Evolutionary conservation across 2,113 vertebrate genomes (phyloP), one percentile per base, ranked within the genome.

Genomic region (Tylochromis polylepis): DNA sequence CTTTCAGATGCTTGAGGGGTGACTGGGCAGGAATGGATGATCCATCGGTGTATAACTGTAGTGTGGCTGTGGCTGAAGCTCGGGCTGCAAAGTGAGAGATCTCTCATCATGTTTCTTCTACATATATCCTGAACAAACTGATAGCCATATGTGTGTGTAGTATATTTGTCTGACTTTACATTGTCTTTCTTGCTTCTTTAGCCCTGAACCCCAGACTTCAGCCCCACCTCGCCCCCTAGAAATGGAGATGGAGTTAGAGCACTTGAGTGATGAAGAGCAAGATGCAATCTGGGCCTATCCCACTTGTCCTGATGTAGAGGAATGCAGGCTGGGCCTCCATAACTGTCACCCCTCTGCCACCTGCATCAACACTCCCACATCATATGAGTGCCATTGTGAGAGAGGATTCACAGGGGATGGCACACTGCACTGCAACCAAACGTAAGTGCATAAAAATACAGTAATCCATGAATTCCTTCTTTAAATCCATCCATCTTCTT

Each of bases 361-460:
- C 36, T 99, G 98, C 88, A 95, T 97, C 83, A 98, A 99, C 95
- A 99, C 98, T 0, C 97, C 96, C 10, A 97, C 97, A n/a, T 97
- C 97, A n/a, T 98, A 97, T 0, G 97, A 98, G 89, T 99, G 98
- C 87, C 97, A 97, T 87, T 99, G 98, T 88, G 96, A 97, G 85
- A 96, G 97, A 8, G 98, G 98, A 83, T 99, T 97, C 91, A 97
- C 96, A 1, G 98, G 98, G 0, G 97, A 98, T 4, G 98, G 98
- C 11, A 95, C 96, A 16, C 91, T 96, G 8, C 96, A 97, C 93
- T 99, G 98, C 95, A 98, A 98, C 94, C 97, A 97, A 92, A 98
- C 98, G 98, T 98, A 94, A 96, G 97, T 9, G 3, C n/a, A n/a
- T 36, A 6, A 60, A 56, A 75, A 12, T 11, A 10, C 43, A 22